Base-by-base conservation (phyloP, 2,113 vertebrate genomes). In the Empidonax alnorum region DNA sequence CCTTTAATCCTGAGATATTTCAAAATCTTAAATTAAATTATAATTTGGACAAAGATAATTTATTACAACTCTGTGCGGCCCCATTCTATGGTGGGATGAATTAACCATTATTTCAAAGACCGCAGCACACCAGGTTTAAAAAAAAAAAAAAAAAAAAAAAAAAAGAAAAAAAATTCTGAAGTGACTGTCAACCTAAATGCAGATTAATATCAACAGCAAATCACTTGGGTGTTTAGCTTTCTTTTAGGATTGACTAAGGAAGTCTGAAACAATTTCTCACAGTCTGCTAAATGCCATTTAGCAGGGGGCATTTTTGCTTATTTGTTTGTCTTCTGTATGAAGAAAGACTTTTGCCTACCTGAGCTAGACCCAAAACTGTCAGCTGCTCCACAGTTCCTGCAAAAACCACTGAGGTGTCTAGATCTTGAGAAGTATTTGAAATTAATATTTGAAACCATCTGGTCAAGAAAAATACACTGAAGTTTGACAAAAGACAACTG, bases 391-490 rank as follows among this genome's bases (percentile, higher is more conserved):
- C 68, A 78, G 76, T 19, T 69, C 73, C 91, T n/a, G 12, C 46
- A 85, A 55, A 86, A 89, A 65, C 23, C 86, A 83, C 69, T 10
- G 66, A 89, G 80, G 73, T 61, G 84, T 87, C 74, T 88, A 84
- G 62, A 81, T 61, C 53, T 66, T 12, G 24, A 84, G 81, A 90
- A 84, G 37, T 37, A 63, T 53, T 79, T 84, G 50, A 93, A 96
- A 94, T 65, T 71, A 96, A 91, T 95, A 93, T 93, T 20, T 87
- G 87, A 96, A 96, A 80, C 81, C 90, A 94, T 94, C 92, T 95
- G 95, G 95, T 89, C 93, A 96, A 94, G 78, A 21, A 90, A 91
- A 90, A 90, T 37, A 79, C 23, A 81, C 58, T 44, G 68, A 73
- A 88, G 52, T 42, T 44, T 72, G 86, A 88, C 74, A 89, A 94